These are phyloP conservation scores for Zingel zingel DNA, from an alignment of 2,113 vertebrate species.

Conservation along the genomic window DNA sequence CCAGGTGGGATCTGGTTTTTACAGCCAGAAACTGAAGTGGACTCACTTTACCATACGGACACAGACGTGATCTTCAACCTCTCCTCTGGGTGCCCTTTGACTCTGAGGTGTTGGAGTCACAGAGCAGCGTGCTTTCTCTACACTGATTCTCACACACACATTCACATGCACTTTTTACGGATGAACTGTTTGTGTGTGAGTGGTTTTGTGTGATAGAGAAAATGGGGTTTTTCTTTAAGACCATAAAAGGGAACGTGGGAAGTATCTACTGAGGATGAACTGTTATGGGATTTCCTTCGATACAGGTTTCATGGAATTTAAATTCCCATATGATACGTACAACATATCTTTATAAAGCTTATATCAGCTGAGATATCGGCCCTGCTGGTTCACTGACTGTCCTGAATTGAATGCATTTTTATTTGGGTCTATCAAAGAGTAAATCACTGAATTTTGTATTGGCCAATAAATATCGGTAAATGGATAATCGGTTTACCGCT, in stretches of 20 bases:
- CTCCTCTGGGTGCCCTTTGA: constrained; percentile 33
- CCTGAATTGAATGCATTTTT: neutral
- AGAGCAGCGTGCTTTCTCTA: constrained; percentile 3
- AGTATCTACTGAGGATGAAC: neutral
- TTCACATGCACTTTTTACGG: neutral
- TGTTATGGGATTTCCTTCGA: neutral
- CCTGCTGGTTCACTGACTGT: neutral
- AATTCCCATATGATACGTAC: neutral
- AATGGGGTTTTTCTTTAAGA: neutral
- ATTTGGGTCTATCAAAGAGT: neutral
- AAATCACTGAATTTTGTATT: neutral
- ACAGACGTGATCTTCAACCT: constrained; percentile 56
- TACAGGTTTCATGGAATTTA: too few relatives aligned
- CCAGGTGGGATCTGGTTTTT: constrained; percentile 51
- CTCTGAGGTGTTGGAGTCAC: constrained; percentile 29
- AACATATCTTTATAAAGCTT: neutral
- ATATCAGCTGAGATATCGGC: neutral
- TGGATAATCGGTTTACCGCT: neutral
- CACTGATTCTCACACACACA: neutral
- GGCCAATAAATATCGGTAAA: too few relatives aligned
- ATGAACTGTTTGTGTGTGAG: neutral
- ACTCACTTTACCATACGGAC: constrained; percentile 40
- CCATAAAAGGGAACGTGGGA: constrained; percentile 4
- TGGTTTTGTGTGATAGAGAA: neutral
- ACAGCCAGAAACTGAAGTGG: constrained; percentile 12